Evolutionary conservation across 2,888 invertebrate genomes (phyloP), one percentile per base, ranked within the genome.

Genomic region (Corbicula japonica): DNA sequence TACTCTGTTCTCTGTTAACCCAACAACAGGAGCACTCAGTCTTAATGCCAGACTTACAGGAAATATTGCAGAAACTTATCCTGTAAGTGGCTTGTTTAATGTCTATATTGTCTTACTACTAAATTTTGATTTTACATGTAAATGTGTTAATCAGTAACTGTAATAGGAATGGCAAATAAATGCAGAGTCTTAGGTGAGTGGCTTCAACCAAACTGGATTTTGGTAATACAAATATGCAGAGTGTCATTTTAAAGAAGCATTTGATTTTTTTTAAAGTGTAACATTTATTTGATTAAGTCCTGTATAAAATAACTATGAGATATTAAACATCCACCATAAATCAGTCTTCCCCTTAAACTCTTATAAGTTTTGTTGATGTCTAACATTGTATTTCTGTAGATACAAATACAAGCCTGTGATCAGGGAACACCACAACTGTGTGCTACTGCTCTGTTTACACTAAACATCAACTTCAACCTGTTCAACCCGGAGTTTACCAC

Each of bases 341-440:
- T n/a, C n/a, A n/a, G 23, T 41, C 28, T 21, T 50, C 41, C 10
- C 18, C 12, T 18, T 41, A 12, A 41, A 41, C 18, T 18, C 12
- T 41, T 41, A 15, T 41, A 10, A 41, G 10, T 12, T 41, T 10
- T 41, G 41, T 18, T 41, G 12, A 41, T 41, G 10, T 41, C 18
- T 18, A 12, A 41, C 18, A 12, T 41, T 12, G 10, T 18, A 12
- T 41, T 38, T 2, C 32, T 46, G 3, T 81, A 92, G 92, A 63
- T 92, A 44, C 81, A 89, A 56, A 82, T 92, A 26, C 66, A 76
- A 56, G 92, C 90, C 5, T 75, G 78, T n/a, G 92, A 92, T 76
- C 86, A 87, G 8, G 92, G 91, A 15, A 84, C 84, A 10, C 91
- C 92, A 50, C 52, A 83, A 0, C 78, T 82, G 34, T 75, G 68